Percentiles rank a stretch among this genome's conserved stretches.
phyloP scores from a whole-genome alignment of 1,140 invertebrate species.

The Drosophila gunungcola region DNA sequence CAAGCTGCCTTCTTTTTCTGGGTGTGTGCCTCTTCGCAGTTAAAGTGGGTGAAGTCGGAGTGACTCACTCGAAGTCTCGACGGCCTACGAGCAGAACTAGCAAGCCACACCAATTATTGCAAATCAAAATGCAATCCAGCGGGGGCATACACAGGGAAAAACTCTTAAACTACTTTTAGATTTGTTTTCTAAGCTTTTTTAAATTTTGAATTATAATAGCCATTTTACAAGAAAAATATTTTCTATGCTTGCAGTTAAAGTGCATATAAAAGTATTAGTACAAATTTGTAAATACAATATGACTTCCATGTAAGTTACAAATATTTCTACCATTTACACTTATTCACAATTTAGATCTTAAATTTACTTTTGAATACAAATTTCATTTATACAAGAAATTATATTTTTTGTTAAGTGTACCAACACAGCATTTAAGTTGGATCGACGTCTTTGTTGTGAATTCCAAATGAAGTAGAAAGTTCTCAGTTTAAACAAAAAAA shows the following conservation, averaged over 20 bases:
- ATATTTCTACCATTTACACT: no score
- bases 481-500: slow-evolving; percentile 39
- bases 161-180: not conserved
- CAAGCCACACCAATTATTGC: slow-evolving; percentile 50
- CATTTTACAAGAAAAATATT: no score
- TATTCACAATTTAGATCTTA: no score
- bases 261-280: no score
- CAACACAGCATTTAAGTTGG: not conserved
- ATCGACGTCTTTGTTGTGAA: slow-evolving; percentile 41
- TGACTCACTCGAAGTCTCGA: slow-evolving; percentile 13
- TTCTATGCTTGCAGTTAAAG: no score
- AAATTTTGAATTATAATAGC: no score
- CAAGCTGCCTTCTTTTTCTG: slow-evolving; percentile 36
- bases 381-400: not conserved
- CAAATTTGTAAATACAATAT: no score
- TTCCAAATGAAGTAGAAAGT: slow-evolving; percentile 77
- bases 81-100: slow-evolving; percentile 31
- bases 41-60: slow-evolving; percentile 37
- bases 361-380: not conserved
- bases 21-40: slow-evolving; percentile 25
- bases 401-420: slow-evolving; percentile 11
- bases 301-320: no score
- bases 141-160: not conserved
- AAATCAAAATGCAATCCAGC: slow-evolving; percentile 65
- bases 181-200: not conserved